Base-by-base conservation (phyloP, 2,113 vertebrate species). In the Plecturocebus donacophilus region DNA sequence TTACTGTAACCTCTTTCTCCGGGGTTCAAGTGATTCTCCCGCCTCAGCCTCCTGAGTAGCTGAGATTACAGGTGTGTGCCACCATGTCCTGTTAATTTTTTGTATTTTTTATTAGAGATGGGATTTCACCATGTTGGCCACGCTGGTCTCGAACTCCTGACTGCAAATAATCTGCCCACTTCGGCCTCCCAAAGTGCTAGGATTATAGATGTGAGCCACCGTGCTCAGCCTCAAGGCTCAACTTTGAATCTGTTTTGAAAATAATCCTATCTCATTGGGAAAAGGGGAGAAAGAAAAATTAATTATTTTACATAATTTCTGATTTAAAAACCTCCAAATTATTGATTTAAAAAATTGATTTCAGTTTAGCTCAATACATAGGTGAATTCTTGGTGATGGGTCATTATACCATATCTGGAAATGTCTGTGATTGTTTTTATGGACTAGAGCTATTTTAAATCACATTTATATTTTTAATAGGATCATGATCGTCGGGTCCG, bases 401-500 rank as follows among this genome's bases (percentile, higher is more conserved):
- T 76, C 42, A 81, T 88, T 68, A 45, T 85, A 61, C 8, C n/a
- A 61, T 61, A 82, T 76, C 54, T n/a, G 82, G 52, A 86, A 95
- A 80, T 81, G 16, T 66, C 14, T 93, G 3, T 83, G 8, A 80
- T 87, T 64, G 14, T 97, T 52, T 94, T 80, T 89, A 54, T 87
- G 76, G 58, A 52, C 16, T 88, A 89, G 23, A 75, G 3, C 23
- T 73, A 80, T 87, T 91, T 91, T 87, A 95, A 97, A 61, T n/a
- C 19, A 64, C 23, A 10, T 81, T 88, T 96, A 3, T 86, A 16
- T 97, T 97, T 97, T 88, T 17, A 79, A 95, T 38, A 98, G 99
- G 99, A 99, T 98, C 99, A 99, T 23, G 99, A 99, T 93, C 99
- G 99, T 3, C 99, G 99, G 4, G 99, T 99, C 96, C 99, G 99